A percentile compares a stretch with the other conserved stretches of the same genome.
Evolutionary conservation across 2,888 invertebrate genomes (phyloP).

Genomic region (Sclerodermus sp.): DNA sequence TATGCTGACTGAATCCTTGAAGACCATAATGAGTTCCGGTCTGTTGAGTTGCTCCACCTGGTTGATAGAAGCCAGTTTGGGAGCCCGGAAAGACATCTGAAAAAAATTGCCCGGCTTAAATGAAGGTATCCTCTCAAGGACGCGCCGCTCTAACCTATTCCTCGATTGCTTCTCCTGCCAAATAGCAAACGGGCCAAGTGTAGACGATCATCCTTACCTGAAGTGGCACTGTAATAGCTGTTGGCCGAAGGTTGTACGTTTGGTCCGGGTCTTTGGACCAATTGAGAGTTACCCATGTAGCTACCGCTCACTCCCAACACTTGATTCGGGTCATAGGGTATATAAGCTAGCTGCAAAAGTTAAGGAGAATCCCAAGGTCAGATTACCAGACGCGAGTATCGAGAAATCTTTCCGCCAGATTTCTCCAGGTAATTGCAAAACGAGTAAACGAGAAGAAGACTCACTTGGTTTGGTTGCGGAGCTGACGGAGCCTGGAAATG

Average conservation of each 20-base stretch:
- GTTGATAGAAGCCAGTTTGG: constrained; percentile 55
- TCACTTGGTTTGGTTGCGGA: constrained; percentile 60
- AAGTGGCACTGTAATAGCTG: constrained; percentile 55
- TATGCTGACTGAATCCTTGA: constrained; percentile 59
- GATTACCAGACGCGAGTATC: background rate
- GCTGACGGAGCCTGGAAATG: constrained; percentile 63
- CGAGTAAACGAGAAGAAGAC: too few relatives aligned
- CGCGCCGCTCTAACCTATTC: too few relatives aligned
- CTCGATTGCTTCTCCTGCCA: too few relatives aligned
- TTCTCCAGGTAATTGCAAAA: too few relatives aligned
- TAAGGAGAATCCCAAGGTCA: too few relatives aligned
- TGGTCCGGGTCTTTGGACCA: constrained; percentile 66
- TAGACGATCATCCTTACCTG: constrained; percentile 45
- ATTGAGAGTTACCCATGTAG: constrained; percentile 67
- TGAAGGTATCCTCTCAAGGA: too few relatives aligned
- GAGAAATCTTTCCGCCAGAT: too few relatives aligned
- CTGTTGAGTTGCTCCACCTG: constrained; percentile 55
- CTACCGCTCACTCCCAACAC: constrained; percentile 60
- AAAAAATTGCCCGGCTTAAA: too few relatives aligned
- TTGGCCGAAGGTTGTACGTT: constrained; percentile 54
- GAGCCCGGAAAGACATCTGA: constrained; percentile 54
- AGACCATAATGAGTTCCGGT: constrained; percentile 54
- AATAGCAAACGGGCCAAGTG: too few relatives aligned
- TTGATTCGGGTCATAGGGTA: constrained; percentile 65
- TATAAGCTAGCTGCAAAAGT: constrained; percentile 60